phyloP scores from a whole-genome alignment of 2,888 invertebrate genomes.

The Lypha dubia region DNA sequence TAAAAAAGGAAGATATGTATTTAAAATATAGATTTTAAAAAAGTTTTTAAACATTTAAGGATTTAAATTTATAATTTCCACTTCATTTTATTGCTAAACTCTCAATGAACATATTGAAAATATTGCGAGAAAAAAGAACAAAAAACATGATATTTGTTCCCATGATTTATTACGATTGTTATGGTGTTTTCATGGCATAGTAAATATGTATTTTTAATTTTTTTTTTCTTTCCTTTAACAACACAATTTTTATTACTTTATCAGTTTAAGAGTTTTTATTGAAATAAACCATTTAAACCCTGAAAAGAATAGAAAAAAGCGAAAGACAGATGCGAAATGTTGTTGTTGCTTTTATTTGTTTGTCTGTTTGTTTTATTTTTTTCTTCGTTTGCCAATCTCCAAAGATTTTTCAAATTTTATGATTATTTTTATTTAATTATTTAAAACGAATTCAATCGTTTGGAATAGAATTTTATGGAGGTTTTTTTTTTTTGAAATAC shows the following conservation, averaged over 20 bases:
- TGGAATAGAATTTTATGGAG: neutral
- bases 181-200: neutral
- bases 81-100: slow-evolving; percentile 29
- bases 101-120: slow-evolving; percentile 5
- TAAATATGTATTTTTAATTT: neutral
- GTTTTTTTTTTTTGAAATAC: neutral
- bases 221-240: neutral
- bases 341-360: neutral
- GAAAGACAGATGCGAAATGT: neutral
- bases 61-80: slow-evolving; percentile 28
- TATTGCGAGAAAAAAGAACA: neutral
- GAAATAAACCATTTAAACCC: neutral
- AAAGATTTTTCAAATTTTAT: neutral
- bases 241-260: slow-evolving; percentile 3
- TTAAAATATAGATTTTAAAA: slow-evolving; percentile 15
- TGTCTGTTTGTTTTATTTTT: too few relatives aligned
- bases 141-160: slow-evolving; percentile 2
- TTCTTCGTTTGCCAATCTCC: neutral
- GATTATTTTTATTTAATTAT: neutral
- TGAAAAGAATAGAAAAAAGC: neutral
- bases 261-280: neutral
- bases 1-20: neutral
- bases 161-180: neutral
- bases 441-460: neutral
- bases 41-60: slow-evolving; percentile 17